These are phyloP conservation scores for Hoplostethus atlanticus DNA, from an alignment of 2,797 vertebrate species.

Conservation along the genomic window DNA sequence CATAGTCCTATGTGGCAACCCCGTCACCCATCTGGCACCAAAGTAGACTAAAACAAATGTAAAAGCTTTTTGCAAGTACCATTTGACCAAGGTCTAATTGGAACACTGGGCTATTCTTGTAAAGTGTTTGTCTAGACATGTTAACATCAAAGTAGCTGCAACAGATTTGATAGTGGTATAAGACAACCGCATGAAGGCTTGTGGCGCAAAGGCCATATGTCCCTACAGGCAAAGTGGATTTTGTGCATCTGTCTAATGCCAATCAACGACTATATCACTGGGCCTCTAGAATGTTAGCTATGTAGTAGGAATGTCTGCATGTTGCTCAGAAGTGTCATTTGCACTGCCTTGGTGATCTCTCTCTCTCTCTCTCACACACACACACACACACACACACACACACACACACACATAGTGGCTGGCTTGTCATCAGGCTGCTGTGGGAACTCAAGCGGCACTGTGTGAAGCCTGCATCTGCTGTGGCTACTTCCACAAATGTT, in stretches of 20 bases:
- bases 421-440: conserved; percentile 33
- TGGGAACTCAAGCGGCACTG: conserved; percentile 40
- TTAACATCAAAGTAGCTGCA: background rate
- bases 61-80: background rate
- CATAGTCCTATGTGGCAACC: background rate
- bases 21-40: background rate
- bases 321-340: conserved; percentile 58
- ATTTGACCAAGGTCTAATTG: background rate
- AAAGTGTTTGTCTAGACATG: background rate
- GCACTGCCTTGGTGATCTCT: conserved; percentile 35
- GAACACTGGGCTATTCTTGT: background rate
- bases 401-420: conserved; percentile 2
- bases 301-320: conserved; percentile 53
- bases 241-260: conserved; percentile 49
- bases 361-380: conserved; percentile 9
- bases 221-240: conserved; percentile 14
- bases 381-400: conserved; percentile 12
- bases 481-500: conserved; percentile 51
- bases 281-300: conserved; percentile 49
- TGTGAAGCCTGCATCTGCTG: conserved; percentile 39
- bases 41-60: background rate
- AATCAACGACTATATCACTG: conserved; percentile 37
- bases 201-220: conserved; percentile 19
- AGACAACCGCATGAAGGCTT: background rate
- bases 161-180: background rate